Evolutionary conservation across 2,888 invertebrate genomes (phyloP).

Genomic region (Andrena haemorrhoa): DNA sequence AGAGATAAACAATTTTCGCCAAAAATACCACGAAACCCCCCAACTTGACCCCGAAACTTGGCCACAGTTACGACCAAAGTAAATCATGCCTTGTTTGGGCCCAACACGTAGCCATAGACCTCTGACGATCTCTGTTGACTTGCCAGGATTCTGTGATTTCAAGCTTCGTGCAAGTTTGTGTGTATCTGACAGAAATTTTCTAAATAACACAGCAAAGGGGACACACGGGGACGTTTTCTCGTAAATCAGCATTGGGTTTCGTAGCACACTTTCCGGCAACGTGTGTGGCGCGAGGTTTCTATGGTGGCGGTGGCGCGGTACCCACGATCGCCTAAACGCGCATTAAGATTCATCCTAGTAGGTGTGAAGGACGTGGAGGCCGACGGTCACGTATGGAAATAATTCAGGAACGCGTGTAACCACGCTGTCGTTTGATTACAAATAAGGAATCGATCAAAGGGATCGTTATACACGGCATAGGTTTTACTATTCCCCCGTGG

Average conservation of each 20-base stretch:
- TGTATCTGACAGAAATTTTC: background rate
- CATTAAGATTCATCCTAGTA: slow-evolving; percentile 42
- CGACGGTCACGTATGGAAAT: slow-evolving; percentile 43
- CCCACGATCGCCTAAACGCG: slow-evolving; percentile 9
- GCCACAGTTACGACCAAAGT: background rate
- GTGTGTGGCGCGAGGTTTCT: slow-evolving; percentile 51
- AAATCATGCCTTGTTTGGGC: background rate
- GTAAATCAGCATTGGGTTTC: slow-evolving; percentile 4
- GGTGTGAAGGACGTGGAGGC: slow-evolving; percentile 46
- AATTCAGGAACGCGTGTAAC: slow-evolving; percentile 46
- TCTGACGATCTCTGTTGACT: too few species aligned
- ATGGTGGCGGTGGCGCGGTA: slow-evolving; percentile 16
- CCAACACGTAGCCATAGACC: too few species aligned
- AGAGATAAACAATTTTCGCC: slow-evolving; percentile 53
- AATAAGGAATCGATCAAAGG: slow-evolving; percentile 52
- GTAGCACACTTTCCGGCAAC: slow-evolving; percentile 30
- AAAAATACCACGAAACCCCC: slow-evolving; percentile 7
- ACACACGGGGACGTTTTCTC: background rate
- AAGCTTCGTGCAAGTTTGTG: too few species aligned
- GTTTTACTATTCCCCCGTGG: background rate
- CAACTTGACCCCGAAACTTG: background rate
- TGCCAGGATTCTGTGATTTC: too few species aligned
- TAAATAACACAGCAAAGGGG: background rate
- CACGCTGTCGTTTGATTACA: slow-evolving; percentile 49
- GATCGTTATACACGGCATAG: slow-evolving; percentile 51